A percentile compares a stretch with the other conserved stretches of the same genome.
These are phyloP conservation scores for Petrocephalus sullivani DNA, from an alignment of 2,797 vertebrate genomes.

Conservation along the genomic window DNA sequence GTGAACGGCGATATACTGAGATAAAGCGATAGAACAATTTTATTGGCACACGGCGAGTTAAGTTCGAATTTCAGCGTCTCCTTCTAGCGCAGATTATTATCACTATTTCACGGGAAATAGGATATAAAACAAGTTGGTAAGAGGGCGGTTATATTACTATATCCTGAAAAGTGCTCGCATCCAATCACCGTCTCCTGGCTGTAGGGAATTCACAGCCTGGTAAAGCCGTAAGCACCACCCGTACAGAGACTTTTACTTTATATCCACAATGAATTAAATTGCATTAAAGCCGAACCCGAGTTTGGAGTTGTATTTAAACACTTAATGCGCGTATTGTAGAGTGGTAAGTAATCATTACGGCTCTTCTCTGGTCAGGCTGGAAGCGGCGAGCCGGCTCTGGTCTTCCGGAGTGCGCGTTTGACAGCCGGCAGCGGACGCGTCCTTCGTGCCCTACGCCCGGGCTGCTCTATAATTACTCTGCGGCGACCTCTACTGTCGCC, in stretches of 20 bases:
- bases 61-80: background rate
- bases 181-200: background rate
- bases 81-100: background rate
- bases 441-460: background rate
- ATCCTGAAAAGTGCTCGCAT: background rate
- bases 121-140: background rate
- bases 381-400: background rate
- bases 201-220: background rate
- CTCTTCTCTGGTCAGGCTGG: background rate
- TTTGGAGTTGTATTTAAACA: background rate
- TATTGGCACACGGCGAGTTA: too few relatives aligned
- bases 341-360: background rate
- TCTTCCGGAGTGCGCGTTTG: background rate
- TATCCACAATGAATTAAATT: background rate
- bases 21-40: background rate
- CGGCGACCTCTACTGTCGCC: background rate
- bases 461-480: background rate
- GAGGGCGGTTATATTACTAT: background rate
- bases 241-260: background rate
- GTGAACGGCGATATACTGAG: background rate
- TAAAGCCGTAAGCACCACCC: background rate
- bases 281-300: background rate
- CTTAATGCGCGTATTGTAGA: background rate
- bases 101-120: background rate
- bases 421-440: background rate